Evolutionary conservation across 2,113 vertebrate genomes (phyloP).

Genomic region (human): DNA sequence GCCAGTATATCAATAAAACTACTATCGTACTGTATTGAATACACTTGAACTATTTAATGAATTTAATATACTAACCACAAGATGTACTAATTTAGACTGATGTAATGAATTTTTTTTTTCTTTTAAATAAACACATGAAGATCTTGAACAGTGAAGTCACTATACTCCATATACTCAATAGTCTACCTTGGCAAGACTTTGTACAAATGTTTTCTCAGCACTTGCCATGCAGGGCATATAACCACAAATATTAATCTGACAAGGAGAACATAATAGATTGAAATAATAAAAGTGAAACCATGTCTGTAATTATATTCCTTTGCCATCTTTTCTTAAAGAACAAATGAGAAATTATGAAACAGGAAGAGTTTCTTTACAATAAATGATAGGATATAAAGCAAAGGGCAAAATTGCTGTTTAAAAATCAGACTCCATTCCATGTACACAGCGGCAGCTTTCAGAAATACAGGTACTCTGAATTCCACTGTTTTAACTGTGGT

Average conservation of each 20-base stretch:
- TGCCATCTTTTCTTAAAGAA: conserved; percentile 2
- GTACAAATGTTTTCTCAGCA: conserved; percentile 86
- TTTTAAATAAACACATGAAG: conserved; percentile 79
- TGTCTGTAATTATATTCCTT: conserved; percentile 37
- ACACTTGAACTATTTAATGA: conserved; percentile 83
- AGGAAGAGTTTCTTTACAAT: conserved; percentile 22
- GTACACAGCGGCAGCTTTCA: conserved; percentile 51
- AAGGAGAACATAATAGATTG: conserved; percentile 77
- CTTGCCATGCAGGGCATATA: conserved; percentile 80
- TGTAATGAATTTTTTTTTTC: conserved; percentile 70
- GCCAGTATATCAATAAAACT: conserved; percentile 88
- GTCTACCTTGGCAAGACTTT: conserved; percentile 81
- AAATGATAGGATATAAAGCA: not conserved
- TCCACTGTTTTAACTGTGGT: conserved; percentile 40
- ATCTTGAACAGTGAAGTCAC: conserved; percentile 83
- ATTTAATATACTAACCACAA: conserved; percentile 78
- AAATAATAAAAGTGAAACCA: conserved; percentile 62
- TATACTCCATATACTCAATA: conserved; percentile 81
- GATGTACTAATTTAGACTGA: conserved; percentile 79
- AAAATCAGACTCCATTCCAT: conserved; percentile 41
- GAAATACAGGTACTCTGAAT: conserved; percentile 62
- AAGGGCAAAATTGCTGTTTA: conserved; percentile 27
- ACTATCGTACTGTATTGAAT: conserved; percentile 77
- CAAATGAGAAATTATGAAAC: conserved; percentile 55
- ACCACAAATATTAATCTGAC: conserved; percentile 83